Percentiles rank a stretch among this genome's conserved stretches.
Evolutionary conservation across 2,113 vertebrate species (phyloP).

Genomic region (Sitta europaea): DNA sequence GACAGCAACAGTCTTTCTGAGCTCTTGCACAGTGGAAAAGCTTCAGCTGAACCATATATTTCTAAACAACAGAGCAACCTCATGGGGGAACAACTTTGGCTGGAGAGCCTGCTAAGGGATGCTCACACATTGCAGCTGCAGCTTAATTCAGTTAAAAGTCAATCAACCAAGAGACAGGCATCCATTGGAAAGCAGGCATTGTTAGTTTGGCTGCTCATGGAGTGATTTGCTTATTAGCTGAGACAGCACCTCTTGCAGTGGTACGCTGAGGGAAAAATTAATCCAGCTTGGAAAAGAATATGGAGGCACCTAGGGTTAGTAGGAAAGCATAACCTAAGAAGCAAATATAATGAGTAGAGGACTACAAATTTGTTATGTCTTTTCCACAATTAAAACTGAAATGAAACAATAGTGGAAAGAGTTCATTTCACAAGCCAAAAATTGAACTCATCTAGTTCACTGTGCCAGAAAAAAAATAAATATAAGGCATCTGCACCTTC

Average conservation of each 20-base stretch:
- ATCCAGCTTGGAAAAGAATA: background rate
- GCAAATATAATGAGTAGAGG: background rate
- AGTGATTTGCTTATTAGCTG: background rate
- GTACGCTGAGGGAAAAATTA: background rate
- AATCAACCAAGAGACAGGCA: background rate
- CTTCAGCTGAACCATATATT: background rate
- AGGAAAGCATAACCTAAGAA: background rate
- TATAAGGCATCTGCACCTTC: background rate
- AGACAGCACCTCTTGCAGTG: background rate
- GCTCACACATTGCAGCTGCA: background rate
- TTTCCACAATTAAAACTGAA: background rate
- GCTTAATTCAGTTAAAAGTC: background rate
- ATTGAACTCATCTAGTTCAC: background rate
- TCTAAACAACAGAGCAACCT: background rate
- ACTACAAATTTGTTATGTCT: background rate
- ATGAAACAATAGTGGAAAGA: background rate
- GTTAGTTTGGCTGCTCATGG: background rate
- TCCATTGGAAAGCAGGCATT: background rate
- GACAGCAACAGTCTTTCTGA: background rate
- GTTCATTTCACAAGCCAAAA: background rate
- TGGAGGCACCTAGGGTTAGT: background rate
- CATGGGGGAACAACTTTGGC: background rate
- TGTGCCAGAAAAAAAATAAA: background rate
- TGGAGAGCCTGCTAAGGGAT: background rate
- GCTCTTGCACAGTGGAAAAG: background rate